These are phyloP conservation scores for Isurus oxyrinchus DNA, from an alignment of 2,113 vertebrate species.

Conservation along the genomic window DNA sequence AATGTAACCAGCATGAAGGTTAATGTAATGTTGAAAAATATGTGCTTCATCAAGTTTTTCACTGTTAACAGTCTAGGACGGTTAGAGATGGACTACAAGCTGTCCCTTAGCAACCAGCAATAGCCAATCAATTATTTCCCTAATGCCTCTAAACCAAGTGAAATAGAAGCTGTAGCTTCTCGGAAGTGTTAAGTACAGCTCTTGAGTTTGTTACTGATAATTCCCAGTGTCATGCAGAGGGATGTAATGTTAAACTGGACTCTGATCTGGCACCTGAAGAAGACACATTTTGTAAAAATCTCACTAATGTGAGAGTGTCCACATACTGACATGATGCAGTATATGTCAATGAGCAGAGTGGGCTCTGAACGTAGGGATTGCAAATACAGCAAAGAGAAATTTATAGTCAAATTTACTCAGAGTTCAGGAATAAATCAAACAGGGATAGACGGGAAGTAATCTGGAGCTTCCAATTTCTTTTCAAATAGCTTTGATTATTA, in stretches of 20 bases:
- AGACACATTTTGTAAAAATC: background rate
- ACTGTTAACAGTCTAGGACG: background rate
- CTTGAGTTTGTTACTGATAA: background rate
- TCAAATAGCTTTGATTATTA: background rate
- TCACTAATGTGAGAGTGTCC: background rate
- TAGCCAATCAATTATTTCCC: background rate
- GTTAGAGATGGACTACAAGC: background rate
- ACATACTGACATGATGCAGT: background rate
- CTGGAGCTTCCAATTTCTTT: background rate
- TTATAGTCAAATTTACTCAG: background rate
- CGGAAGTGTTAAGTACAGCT: background rate
- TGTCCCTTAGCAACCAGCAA: conserved; percentile 1
- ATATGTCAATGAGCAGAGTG: no score
- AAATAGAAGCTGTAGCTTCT: background rate
- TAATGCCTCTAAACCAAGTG: background rate
- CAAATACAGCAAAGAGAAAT: background rate
- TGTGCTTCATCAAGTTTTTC: conserved; percentile 19
- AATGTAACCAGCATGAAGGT: background rate
- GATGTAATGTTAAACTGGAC: background rate
- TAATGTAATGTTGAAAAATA: conserved; percentile 24
- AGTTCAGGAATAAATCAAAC: background rate
- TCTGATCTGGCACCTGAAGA: background rate
- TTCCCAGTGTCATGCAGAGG: background rate
- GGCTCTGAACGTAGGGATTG: background rate
- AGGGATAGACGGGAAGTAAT: background rate